Evolutionary conservation across 1,140 invertebrate genomes (phyloP).

Genomic region (Drosophila erecta): DNA sequence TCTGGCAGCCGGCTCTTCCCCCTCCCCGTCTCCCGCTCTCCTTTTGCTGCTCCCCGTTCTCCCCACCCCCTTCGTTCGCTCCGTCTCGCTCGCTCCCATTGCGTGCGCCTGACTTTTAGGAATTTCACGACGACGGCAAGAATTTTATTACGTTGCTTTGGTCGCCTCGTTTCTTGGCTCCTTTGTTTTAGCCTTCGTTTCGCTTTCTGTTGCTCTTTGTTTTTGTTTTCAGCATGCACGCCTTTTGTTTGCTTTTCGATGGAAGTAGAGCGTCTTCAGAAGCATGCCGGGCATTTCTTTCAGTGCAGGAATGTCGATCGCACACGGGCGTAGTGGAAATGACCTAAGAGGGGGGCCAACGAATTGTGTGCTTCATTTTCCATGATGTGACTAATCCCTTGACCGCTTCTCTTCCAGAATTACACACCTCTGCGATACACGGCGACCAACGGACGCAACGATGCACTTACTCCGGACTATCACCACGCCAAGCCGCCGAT

Average conservation of each 20-base stretch:
- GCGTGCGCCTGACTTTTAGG: constrained; percentile 67
- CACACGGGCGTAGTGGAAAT: constrained; percentile 33
- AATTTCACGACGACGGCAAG: constrained; percentile 80
- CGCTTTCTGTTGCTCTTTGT: constrained; percentile 42
- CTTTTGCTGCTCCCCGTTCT: constrained; percentile 4
- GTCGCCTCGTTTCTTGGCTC: constrained; percentile 58
- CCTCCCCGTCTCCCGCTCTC: not conserved
- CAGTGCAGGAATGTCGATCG: constrained; percentile 56
- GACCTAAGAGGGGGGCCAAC: not conserved
- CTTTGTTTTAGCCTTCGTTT: constrained; percentile 75
- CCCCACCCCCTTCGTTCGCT: constrained; percentile 19
- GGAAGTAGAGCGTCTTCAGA: no score
- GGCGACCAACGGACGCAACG: constrained; percentile 75
- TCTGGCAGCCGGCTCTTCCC: constrained; percentile 45
- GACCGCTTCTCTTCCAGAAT: constrained; percentile 48
- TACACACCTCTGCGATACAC: constrained; percentile 77
- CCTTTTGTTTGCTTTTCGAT: constrained; percentile 81
- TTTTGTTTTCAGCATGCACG: constrained; percentile 64
- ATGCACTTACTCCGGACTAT: constrained; percentile 71
- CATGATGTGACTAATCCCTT: no score
- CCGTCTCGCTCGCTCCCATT: constrained; percentile 33
- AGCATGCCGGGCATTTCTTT: constrained; percentile 10
- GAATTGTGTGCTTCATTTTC: no score
- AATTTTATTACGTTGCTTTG: constrained; percentile 80
- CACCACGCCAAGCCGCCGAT: constrained; percentile 75